Conservation (phyloP, 2,888 invertebrate species). For the Aquatica leii region DNA sequence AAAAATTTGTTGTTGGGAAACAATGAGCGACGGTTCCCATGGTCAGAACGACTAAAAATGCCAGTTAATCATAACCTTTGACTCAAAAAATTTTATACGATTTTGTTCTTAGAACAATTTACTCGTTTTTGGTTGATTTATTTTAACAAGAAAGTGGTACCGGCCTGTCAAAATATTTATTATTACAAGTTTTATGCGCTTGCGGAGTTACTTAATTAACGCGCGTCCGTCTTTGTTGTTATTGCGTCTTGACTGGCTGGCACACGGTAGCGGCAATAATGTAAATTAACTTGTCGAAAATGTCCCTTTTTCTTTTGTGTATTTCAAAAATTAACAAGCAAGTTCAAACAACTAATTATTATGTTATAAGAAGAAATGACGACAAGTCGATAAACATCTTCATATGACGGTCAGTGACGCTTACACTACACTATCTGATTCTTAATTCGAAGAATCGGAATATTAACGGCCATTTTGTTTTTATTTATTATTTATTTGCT, state of each 20-base stretch:
- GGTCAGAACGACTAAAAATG: conserved; percentile 30
- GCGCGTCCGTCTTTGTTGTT: conserved; percentile 8
- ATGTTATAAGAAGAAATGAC: conserved; percentile 1
- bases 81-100: conserved; percentile 34
- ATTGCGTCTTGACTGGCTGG: conserved; percentile 18
- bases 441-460: conserved; percentile 30
- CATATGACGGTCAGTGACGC: conserved; percentile 20
- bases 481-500: conserved; percentile 1
- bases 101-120: conserved; percentile 35
- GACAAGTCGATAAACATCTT: conserved; percentile 14
- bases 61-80: conserved; percentile 34
- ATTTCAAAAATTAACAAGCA: conserved; percentile 16
- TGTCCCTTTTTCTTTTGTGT: conserved; percentile 16
- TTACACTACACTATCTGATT: conserved; percentile 18
- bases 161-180: conserved; percentile 33
- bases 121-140: conserved; percentile 34
- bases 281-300: conserved; percentile 32
- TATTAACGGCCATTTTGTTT: conserved; percentile 29
- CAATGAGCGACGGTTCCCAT: conserved; percentile 35
- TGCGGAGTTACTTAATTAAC: conserved; percentile 6
- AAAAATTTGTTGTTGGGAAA: conserved; percentile 32
- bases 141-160: conserved; percentile 25
- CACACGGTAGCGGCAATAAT: conserved; percentile 29
- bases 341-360: conserved; percentile 13
- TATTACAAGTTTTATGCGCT: conserved; percentile 31